phyloP scores from a whole-genome alignment of 1,140 invertebrate species.

The Batillaria attramentaria region DNA sequence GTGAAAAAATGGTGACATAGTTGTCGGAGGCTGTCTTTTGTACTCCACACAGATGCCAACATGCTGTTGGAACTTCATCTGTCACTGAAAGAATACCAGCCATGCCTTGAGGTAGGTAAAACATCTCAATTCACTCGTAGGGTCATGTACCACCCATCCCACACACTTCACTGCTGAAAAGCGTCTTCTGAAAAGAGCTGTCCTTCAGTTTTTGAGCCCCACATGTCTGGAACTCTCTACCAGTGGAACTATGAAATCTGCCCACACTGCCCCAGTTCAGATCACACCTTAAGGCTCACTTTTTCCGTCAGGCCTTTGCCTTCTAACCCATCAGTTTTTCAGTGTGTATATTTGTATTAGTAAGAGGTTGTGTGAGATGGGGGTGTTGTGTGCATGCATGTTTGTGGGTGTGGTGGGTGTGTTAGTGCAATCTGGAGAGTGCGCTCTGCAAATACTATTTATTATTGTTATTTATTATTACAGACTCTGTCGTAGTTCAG shows the following conservation, averaged over 20 bases:
- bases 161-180: neutral
- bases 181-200: neutral
- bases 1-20: neutral
- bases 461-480: no score
- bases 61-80: constrained; percentile 84
- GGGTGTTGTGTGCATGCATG: no score
- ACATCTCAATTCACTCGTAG: no score
- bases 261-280: neutral
- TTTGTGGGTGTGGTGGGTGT: no score
- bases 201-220: neutral
- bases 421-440: no score
- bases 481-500: no score
- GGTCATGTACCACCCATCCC: no score
- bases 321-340: no score
- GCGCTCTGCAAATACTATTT: no score
- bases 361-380: no score
- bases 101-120: constrained; percentile 54
- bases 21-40: neutral
- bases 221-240: neutral
- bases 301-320: no score
- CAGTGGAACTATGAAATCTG: neutral
- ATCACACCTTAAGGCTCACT: neutral
- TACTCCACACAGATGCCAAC: constrained; percentile 19
- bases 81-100: constrained; percentile 78
- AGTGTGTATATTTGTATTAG: no score